Conservation (phyloP, 2,113 vertebrate species). For the Plecotus auritus region DNA sequence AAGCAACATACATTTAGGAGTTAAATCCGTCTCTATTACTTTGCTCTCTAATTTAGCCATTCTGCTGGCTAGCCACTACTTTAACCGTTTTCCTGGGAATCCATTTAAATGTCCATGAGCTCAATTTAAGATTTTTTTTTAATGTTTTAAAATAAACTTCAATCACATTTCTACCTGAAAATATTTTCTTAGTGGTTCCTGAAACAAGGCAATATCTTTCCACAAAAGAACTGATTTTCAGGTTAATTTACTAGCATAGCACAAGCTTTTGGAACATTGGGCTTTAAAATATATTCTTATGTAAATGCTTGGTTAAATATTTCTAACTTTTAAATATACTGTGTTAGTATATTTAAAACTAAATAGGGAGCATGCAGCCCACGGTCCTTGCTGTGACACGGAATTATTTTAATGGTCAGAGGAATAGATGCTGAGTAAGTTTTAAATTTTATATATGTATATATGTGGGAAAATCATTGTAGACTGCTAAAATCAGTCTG, state of each 20-base stretch:
- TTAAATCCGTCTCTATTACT: neutral
- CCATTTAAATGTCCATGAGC: conserved; percentile 12
- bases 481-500: neutral
- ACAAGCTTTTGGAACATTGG: neutral
- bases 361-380: neutral
- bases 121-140: conserved; percentile 9
- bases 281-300: neutral
- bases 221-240: neutral
- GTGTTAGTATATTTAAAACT: neutral
- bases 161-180: conserved; percentile 9
- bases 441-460: neutral
- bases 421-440: neutral
- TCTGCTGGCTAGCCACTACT: neutral
- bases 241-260: neutral
- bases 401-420: conserved; percentile 20
- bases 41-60: conserved; percentile 40
- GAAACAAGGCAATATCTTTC: neutral
- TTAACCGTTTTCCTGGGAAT: conserved; percentile 16
- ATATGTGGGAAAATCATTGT: neutral
- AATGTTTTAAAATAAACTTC: conserved; percentile 40
- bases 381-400: neutral
- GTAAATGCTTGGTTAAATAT: neutral
- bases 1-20: neutral
- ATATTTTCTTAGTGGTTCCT: neutral
- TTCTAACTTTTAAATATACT: neutral